phyloP scores from a whole-genome alignment of 2,797 vertebrate genomes.

The Apodemus agrarius region DNA sequence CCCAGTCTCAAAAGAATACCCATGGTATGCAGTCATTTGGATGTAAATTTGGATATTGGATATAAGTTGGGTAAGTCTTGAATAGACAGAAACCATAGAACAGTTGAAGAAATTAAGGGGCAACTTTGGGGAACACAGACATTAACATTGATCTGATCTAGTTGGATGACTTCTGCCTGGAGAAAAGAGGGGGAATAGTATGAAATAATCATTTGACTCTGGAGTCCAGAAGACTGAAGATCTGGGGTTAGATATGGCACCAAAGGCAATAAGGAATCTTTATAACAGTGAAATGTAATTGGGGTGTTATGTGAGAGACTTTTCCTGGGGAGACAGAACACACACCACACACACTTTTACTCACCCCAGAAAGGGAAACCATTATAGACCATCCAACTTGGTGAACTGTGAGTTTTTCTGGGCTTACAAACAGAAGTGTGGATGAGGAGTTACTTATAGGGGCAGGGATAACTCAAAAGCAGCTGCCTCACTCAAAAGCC shows the following conservation, averaged over 20 bases:
- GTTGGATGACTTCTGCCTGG: background rate
- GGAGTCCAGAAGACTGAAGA: background rate
- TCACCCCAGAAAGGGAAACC: background rate
- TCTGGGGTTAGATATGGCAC: background rate
- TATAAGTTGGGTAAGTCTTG: background rate
- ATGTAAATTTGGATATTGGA: background rate
- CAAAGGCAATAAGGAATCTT: conserved; percentile 9
- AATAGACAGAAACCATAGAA: background rate
- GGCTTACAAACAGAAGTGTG: background rate
- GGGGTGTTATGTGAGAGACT: background rate
- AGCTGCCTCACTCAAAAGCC: background rate
- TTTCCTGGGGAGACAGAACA: background rate
- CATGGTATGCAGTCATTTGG: too few species aligned
- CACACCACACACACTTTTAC: background rate
- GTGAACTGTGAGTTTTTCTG: background rate
- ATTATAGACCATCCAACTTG: background rate
- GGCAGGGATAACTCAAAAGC: background rate
- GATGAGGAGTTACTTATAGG: background rate
- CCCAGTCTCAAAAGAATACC: too few species aligned
- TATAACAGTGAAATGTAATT: background rate
- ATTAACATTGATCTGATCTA: conserved; percentile 6
- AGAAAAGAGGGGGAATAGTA: background rate
- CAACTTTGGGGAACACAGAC: background rate
- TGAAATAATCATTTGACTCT: conserved; percentile 35
- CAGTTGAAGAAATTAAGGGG: background rate